A percentile compares a stretch with the other conserved stretches of the same genome.
phyloP scores from a whole-genome alignment of 2,888 invertebrate species.

The Podotricha telesiphe region DNA sequence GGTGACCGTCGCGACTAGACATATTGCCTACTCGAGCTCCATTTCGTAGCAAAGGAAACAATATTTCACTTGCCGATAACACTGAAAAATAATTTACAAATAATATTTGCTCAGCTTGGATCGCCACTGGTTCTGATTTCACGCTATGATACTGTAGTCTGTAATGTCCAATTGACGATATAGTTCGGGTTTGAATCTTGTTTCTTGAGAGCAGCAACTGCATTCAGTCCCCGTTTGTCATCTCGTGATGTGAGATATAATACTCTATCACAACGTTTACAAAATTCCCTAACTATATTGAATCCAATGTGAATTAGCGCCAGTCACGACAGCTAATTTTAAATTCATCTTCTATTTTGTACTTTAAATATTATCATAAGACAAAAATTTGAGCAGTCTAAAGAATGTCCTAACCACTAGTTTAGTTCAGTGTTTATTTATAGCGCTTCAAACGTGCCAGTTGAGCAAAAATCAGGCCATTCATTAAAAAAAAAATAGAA shows the following conservation, averaged over 20 bases:
- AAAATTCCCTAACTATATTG: constrained; percentile 87
- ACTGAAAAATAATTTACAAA: constrained; percentile 88
- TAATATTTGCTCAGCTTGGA: constrained; percentile 88
- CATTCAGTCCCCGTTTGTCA: constrained; percentile 81
- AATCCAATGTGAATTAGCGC: constrained; percentile 88
- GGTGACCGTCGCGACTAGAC: constrained; percentile 86
- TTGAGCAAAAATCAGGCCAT: too few species aligned
- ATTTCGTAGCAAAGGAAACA: constrained; percentile 87
- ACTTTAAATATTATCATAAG: not conserved
- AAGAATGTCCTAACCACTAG: too few species aligned
- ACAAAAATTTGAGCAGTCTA: too few species aligned
- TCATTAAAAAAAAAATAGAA: too few species aligned
- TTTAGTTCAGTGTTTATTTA: too few species aligned
- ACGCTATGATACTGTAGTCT: constrained; percentile 83
- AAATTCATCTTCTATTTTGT: constrained; percentile 50
- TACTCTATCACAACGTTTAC: constrained; percentile 86
- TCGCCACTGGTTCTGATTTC: constrained; percentile 84
- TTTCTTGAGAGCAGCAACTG: constrained; percentile 83
- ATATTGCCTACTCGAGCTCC: constrained; percentile 89
- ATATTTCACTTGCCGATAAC: constrained; percentile 84
- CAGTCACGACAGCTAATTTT: constrained; percentile 84
- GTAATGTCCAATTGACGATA: constrained; percentile 89
- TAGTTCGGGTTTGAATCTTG: constrained; percentile 82
- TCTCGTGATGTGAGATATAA: constrained; percentile 90
- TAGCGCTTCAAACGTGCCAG: too few species aligned